These are phyloP conservation scores for Montipora efflorescens DNA, from an alignment of 64 coral and sea anemone species.

Conservation along the genomic window DNA sequence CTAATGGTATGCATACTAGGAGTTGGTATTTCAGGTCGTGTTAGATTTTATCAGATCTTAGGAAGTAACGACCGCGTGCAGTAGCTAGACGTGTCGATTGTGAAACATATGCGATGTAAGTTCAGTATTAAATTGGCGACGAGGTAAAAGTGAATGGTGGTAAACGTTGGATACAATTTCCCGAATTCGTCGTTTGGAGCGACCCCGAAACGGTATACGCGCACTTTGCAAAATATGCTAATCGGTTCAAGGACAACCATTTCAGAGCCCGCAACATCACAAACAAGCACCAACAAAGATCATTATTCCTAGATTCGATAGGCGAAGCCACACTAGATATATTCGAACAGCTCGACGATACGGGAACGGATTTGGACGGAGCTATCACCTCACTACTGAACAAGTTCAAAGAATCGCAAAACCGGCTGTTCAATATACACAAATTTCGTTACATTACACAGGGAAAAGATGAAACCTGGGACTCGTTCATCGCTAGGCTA, in stretches of 20 bases:
- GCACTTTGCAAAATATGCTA: too few relatives aligned
- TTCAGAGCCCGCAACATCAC: neutral
- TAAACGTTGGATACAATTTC: too few relatives aligned
- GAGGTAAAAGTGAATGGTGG: too few relatives aligned
- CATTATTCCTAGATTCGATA: neutral
- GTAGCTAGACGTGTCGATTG: neutral
- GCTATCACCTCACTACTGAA: neutral
- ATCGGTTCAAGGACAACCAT: neutral
- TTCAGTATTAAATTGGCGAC: too few relatives aligned
- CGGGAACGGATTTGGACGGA: neutral
- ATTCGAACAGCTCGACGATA: neutral
- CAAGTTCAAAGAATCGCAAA: neutral
- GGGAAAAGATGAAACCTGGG: neutral
- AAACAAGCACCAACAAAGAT: neutral
- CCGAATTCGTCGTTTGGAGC: too few relatives aligned
- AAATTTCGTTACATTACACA: neutral
- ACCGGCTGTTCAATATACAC: conserved; percentile 1
- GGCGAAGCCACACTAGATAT: neutral
- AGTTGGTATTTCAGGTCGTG: neutral
- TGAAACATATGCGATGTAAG: neutral
- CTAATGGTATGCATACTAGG: neutral
- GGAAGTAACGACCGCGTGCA: neutral
- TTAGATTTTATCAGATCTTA: too few relatives aligned
- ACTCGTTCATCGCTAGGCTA: neutral
- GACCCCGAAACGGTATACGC: too few relatives aligned